Evolutionary conservation across 2,888 invertebrate genomes (phyloP).

Genomic region (Drosophila colorata): DNA sequence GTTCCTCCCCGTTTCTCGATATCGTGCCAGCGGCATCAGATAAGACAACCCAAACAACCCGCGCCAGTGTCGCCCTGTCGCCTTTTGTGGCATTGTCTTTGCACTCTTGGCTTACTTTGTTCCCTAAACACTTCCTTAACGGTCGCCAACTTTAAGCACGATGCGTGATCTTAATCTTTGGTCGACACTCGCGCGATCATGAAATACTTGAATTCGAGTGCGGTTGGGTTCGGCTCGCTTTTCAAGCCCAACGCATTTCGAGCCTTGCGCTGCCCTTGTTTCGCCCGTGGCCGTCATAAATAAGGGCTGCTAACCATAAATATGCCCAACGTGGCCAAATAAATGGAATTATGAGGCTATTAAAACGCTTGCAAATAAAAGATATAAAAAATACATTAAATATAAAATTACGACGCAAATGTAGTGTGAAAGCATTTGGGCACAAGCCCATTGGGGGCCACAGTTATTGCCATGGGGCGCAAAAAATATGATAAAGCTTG

Average conservation of each 20-base stretch:
- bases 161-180: conserved; percentile 50
- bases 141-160: conserved; percentile 41
- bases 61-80: conserved; percentile 6
- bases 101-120: conserved; percentile 43
- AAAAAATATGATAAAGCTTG: conserved; percentile 30
- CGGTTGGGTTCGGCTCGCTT: too few relatives aligned
- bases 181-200: conserved; percentile 50
- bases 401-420: conserved; percentile 60
- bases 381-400: conserved; percentile 65
- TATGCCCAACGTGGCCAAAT: conserved; percentile 54
- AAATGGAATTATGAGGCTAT: conserved; percentile 66
- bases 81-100: conserved; percentile 40
- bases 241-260: background rate
- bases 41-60: conserved; percentile 34
- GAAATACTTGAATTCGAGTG: conserved; percentile 21
- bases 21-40: conserved; percentile 65
- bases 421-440: conserved; percentile 42
- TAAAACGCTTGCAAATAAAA: conserved; percentile 68
- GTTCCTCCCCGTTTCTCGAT: conserved; percentile 32
- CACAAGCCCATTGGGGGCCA: conserved; percentile 9
- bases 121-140: conserved; percentile 63
- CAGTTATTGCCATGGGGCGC: conserved; percentile 20
- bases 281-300: conserved; percentile 55
- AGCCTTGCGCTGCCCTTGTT: conserved; percentile 5
- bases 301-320: conserved; percentile 66